Conservation (phyloP, 2,888 invertebrate genomes). For the Taenaris catops region DNA sequence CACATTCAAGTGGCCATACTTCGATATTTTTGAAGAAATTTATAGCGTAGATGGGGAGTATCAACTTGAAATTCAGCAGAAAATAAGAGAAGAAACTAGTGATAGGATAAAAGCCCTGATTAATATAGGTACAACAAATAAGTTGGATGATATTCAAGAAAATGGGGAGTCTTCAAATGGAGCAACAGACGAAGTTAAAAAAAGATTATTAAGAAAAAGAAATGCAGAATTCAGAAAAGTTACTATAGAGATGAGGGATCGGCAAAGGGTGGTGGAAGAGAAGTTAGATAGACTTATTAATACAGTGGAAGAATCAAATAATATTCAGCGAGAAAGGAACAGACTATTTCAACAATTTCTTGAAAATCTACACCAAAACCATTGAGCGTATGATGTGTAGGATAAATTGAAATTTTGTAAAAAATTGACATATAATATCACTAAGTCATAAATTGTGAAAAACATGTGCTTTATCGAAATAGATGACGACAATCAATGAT, state of each 20-base stretch:
- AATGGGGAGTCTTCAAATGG: constrained; percentile 42
- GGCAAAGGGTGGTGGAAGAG: constrained; percentile 61
- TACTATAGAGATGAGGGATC: constrained; percentile 60
- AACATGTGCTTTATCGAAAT: too few species aligned
- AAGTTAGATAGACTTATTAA: constrained; percentile 66
- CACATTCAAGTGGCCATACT: constrained; percentile 67
- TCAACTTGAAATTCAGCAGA: constrained; percentile 59
- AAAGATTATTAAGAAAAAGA: constrained; percentile 45
- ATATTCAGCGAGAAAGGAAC: constrained; percentile 64
- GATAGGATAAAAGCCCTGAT: constrained; percentile 56
- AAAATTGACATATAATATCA: too few species aligned
- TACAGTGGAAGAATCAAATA: constrained; percentile 70
- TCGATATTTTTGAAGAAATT: constrained; percentile 63
- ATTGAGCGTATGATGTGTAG: constrained; percentile 1
- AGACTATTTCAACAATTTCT: constrained; percentile 61
- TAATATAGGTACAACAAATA: constrained; percentile 43
- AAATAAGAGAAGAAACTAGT: constrained; percentile 48
- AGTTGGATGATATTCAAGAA: constrained; percentile 36
- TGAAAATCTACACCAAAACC: constrained; percentile 44
- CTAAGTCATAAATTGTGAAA: too few species aligned
- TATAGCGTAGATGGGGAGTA: constrained; percentile 60
- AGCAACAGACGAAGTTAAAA: constrained; percentile 46
- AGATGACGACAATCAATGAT: too few species aligned
- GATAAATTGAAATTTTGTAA: too few species aligned
- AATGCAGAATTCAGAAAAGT: constrained; percentile 59